Percentiles rank a stretch among this genome's conserved stretches.
phyloP scores from a whole-genome alignment of 64 coral and sea anemone species.

The Hydrozoanthus tunicans region DNA sequence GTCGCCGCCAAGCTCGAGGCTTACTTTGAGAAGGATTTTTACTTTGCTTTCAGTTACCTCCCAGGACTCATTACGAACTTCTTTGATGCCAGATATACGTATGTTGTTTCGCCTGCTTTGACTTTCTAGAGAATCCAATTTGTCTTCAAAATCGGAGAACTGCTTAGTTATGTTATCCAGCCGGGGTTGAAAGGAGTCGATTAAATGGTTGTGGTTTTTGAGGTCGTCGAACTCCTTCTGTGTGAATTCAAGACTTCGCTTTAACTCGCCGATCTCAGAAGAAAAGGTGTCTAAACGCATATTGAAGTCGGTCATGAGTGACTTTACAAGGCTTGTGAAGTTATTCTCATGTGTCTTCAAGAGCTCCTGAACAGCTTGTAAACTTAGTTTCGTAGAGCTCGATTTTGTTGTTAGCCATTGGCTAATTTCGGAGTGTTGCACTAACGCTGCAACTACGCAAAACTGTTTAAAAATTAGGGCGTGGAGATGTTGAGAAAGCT shows the following conservation, averaged over 20 bases:
- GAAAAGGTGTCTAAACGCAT: too few relatives aligned
- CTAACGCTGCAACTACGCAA: too few relatives aligned
- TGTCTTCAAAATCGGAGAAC: too few relatives aligned
- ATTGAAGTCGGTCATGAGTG: not conserved
- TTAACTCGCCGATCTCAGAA: not conserved
- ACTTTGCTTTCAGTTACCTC: not conserved
- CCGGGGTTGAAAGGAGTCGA: not conserved
- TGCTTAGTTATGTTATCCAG: too few relatives aligned
- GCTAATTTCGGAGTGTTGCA: too few relatives aligned
- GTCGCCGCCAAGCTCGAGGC: not conserved
- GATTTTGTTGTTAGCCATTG: not conserved
- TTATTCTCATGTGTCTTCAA: not conserved
- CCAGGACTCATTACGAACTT: conserved; percentile 2
- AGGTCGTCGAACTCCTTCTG: conserved; percentile 1
- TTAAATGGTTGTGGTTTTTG: not conserved
- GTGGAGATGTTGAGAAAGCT: too few relatives aligned
- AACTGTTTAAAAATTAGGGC: too few relatives aligned
- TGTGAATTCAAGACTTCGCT: not conserved
- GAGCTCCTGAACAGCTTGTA: not conserved
- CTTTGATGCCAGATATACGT: conserved; percentile 1
- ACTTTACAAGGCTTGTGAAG: not conserved
- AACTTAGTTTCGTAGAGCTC: not conserved
- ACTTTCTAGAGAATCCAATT: not conserved
- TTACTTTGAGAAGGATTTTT: not conserved
- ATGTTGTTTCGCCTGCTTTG: not conserved